Evolutionary conservation across 2,888 invertebrate genomes (phyloP).

Genomic region (Meandrusa payeni): DNA sequence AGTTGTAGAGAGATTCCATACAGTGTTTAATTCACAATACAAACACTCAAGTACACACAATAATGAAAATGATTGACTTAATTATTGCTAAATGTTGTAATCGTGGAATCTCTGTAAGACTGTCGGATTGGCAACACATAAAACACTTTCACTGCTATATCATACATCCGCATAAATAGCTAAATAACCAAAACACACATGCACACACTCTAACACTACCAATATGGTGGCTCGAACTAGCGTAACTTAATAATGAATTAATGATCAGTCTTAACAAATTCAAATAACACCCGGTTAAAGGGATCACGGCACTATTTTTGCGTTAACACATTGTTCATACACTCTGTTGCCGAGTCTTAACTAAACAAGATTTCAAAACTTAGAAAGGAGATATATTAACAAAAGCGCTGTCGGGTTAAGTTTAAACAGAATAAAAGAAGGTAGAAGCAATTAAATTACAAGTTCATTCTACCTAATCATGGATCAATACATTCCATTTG

Average conservation of each 20-base stretch:
- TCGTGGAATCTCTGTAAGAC: conserved; percentile 47
- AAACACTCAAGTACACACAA: conserved; percentile 1
- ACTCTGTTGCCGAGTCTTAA: conserved; percentile 75
- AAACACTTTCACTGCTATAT: conserved; percentile 42
- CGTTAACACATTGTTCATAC: conserved; percentile 46
- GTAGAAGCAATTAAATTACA: conserved; percentile 54
- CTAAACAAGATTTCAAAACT: conserved; percentile 60
- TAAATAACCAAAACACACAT: conserved; percentile 54
- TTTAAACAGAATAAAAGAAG: conserved; percentile 58
- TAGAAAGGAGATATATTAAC: conserved; percentile 60
- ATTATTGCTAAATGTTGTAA: conserved; percentile 38
- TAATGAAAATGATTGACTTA: conserved; percentile 33
- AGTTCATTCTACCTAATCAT: conserved; percentile 21
- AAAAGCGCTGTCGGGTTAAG: conserved; percentile 71
- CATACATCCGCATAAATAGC: conserved; percentile 60
- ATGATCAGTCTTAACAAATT: conserved; percentile 77
- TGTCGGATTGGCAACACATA: conserved; percentile 36
- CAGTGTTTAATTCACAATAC: conserved; percentile 23
- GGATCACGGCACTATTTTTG: conserved; percentile 55
- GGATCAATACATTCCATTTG: conserved; percentile 9
- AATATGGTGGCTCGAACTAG: conserved; percentile 69
- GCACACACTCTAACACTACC: conserved; percentile 52
- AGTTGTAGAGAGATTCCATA: conserved; percentile 36
- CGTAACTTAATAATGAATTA: conserved; percentile 76
- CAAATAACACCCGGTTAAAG: conserved; percentile 45